Percentiles rank a stretch among this genome's conserved stretches.
phyloP scores from a whole-genome alignment of 2,797 vertebrate species.

The Brachymystax lenok region DNA sequence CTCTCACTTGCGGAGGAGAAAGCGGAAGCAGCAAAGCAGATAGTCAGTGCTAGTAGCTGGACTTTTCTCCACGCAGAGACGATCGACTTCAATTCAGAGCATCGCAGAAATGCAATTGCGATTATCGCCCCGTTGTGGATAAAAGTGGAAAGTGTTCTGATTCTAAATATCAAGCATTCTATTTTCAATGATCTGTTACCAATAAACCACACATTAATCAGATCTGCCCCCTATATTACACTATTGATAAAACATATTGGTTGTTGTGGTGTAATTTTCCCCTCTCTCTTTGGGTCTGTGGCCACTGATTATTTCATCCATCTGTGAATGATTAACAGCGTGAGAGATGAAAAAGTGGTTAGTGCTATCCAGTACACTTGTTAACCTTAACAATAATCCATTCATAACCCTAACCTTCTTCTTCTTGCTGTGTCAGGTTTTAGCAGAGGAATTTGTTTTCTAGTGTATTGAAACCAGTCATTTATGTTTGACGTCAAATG shows the following conservation, averaged over 20 bases:
- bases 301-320: neutral
- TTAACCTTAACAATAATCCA: too few relatives aligned
- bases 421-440: too few relatives aligned
- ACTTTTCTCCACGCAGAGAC: neutral
- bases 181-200: neutral
- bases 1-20: neutral
- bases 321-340: neutral
- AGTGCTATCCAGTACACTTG: too few relatives aligned
- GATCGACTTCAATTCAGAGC: neutral
- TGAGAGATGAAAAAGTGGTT: neutral
- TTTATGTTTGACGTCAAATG: too few relatives aligned
- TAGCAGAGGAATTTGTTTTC: too few relatives aligned
- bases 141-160: neutral
- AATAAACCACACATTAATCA: neutral
- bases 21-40: conserved; percentile 4
- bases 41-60: neutral
- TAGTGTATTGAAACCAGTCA: too few relatives aligned
- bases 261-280: neutral
- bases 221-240: neutral
- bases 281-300: neutral
- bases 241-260: neutral
- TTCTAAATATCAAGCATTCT: neutral
- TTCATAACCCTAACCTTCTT: too few relatives aligned
- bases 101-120: neutral
- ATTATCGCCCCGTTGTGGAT: neutral